A percentile compares a stretch with the other conserved stretches of the same genome.
phyloP scores from a whole-genome alignment of 2,797 vertebrate species.

The Aphelocoma californica region DNA sequence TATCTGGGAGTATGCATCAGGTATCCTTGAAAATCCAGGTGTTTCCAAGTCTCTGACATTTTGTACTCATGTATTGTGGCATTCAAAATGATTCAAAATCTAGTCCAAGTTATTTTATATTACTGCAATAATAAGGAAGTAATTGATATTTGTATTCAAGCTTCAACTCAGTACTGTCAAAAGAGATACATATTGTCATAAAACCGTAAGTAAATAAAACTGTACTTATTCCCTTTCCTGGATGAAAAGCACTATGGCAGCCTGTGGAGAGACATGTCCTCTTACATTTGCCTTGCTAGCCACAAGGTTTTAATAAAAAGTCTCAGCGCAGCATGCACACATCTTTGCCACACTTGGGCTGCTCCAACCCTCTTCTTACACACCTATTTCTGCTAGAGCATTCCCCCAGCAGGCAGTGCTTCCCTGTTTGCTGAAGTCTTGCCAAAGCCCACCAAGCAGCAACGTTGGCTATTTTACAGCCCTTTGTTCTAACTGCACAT shows the following conservation, averaged over 20 bases:
- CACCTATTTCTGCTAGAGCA: neutral
- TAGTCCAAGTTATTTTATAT: neutral
- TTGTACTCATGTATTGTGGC: neutral
- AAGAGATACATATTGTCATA: neutral
- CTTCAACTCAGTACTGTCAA: neutral
- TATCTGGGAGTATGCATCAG: neutral
- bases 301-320: neutral
- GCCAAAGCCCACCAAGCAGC: neutral
- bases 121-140: neutral
- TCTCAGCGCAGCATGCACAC: neutral
- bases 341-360: neutral
- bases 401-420: neutral
- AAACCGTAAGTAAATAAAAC: neutral
- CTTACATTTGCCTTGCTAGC: neutral
- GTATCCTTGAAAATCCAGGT: neutral
- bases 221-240: neutral
- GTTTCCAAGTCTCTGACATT: neutral
- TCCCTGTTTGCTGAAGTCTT: neutral
- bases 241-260: neutral
- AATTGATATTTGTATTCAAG: neutral
- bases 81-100: neutral
- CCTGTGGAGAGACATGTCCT: neutral
- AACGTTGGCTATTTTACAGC: neutral
- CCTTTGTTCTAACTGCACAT: neutral
- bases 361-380: neutral